Percentiles rank a stretch among this genome's conserved stretches.
Evolutionary conservation across 2,797 vertebrate genomes (phyloP).

Genomic region (Chaenodraco wilsoni): DNA sequence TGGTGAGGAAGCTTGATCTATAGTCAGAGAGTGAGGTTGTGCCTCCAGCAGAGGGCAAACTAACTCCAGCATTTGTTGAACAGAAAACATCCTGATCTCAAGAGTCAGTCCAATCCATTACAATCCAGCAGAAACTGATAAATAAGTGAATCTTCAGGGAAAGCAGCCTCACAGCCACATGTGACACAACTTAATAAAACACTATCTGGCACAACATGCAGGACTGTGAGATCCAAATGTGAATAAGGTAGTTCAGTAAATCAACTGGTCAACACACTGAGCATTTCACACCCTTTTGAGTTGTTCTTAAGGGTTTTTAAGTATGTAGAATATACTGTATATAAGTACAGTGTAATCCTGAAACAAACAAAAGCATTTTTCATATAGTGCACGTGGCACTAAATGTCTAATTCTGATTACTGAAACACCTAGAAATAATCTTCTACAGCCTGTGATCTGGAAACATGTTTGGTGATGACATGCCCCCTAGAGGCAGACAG

Average conservation of each 20-base stretch:
- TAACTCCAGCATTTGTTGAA: slow-evolving; percentile 49
- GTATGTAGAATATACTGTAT: neutral
- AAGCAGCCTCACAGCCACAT: slow-evolving; percentile 8
- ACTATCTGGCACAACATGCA: neutral
- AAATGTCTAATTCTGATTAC: neutral
- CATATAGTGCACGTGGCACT: neutral
- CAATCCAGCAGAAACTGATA: neutral
- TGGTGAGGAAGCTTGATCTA: slow-evolving; percentile 14
- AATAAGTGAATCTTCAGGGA: slow-evolving; percentile 1
- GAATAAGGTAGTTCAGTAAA: neutral
- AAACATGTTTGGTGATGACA: slow-evolving; percentile 31
- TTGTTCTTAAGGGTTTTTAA: too few relatives aligned
- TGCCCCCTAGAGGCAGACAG: slow-evolving; percentile 52
- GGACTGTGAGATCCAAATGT: neutral
- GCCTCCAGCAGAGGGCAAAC: slow-evolving; percentile 80
- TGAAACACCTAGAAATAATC: slow-evolving; percentile 23
- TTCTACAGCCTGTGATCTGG: slow-evolving; percentile 14
- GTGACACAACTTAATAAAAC: slow-evolving; percentile 9
- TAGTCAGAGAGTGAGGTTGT: slow-evolving; percentile 28
- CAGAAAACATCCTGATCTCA: slow-evolving; percentile 1
- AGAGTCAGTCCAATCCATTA: slow-evolving; percentile 10
- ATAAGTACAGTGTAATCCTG: too few relatives aligned
- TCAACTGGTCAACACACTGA: neutral
- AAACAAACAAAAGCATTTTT: too few relatives aligned
- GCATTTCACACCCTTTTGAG: neutral